phyloP scores from a whole-genome alignment of 2,797 vertebrate genomes.

The Gephyroberyx darwinii region DNA sequence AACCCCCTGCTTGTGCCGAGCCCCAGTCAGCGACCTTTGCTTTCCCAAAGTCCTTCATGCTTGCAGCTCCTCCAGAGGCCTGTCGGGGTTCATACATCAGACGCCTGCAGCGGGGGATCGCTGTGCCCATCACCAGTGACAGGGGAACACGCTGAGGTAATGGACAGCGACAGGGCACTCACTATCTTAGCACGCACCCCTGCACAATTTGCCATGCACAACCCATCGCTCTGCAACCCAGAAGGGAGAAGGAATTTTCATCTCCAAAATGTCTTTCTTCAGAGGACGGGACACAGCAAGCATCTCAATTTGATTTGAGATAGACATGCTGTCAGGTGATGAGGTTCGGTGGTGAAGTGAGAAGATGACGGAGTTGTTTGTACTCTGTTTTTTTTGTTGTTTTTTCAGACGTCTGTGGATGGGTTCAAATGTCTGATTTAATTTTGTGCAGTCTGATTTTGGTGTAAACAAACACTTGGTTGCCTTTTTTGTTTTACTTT shows the following conservation, averaged over 20 bases:
- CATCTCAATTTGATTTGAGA: constrained; percentile 35
- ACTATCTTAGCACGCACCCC: constrained; percentile 4
- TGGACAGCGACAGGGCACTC: constrained; percentile 42
- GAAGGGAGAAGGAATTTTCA: not conserved
- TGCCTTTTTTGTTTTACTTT: too few species aligned
- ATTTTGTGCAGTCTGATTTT: not conserved
- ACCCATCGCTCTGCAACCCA: not conserved
- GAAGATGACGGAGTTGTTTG: not conserved
- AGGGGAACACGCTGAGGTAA: constrained; percentile 38
- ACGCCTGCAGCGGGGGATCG: constrained; percentile 8
- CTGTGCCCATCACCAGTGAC: constrained; percentile 38
- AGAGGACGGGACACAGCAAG: constrained; percentile 2
- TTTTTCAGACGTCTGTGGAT: constrained; percentile 14
- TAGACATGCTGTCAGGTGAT: constrained; percentile 30
- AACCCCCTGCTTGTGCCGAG: constrained; percentile 19
- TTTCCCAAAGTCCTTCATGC: constrained; percentile 40
- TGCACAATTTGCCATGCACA: constrained; percentile 4
- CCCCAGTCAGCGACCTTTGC: constrained; percentile 18
- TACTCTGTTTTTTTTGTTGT: constrained; percentile 4
- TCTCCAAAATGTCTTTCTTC: constrained; percentile 18
- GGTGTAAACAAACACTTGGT: constrained; percentile 2
- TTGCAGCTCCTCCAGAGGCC: constrained; percentile 30
- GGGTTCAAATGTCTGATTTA: constrained; percentile 16
- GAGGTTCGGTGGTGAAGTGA: constrained; percentile 6
- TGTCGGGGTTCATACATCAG: constrained; percentile 56